A percentile compares a stretch with the other conserved stretches of the same genome.
Conservation (phyloP, 1,140 invertebrate genomes). For the Calephelis virginiensis region DNA sequence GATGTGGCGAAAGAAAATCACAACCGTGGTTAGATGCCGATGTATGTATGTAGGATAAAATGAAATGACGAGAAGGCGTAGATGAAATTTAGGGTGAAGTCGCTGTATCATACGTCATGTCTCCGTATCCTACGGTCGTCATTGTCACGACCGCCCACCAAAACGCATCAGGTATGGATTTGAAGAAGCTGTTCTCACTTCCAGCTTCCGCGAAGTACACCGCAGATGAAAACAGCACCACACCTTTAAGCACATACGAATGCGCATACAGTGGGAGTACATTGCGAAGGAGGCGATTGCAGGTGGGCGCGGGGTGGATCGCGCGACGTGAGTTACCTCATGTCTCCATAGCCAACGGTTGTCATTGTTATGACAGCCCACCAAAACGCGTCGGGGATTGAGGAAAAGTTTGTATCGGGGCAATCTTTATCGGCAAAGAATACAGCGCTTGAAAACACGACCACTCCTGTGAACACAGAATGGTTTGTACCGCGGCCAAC, state of each 20-base stretch:
- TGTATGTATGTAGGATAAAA: conserved; percentile 60
- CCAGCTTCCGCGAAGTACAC: conserved; percentile 99
- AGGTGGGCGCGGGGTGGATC: conserved; percentile 59
- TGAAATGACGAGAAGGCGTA: conserved; percentile 69
- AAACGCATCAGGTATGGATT: conserved; percentile 98
- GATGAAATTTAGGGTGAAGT: conserved; percentile 68
- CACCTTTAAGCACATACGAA: conserved; percentile 88
- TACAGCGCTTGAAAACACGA: conserved; percentile 98
- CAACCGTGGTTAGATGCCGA: conserved; percentile 63
- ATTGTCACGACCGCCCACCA: conserved; percentile 99
- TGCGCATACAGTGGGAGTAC: conserved; percentile 73
- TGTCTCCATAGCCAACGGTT: conserved; percentile 98
- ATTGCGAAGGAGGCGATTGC: conserved; percentile 61
- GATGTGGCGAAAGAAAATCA: conserved; percentile 64
- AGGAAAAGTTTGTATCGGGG: conserved; percentile 97
- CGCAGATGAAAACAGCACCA: conserved; percentile 99
- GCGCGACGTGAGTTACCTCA: conserved; percentile 86
- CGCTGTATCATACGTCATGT: conserved; percentile 96
- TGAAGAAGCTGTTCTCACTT: conserved; percentile 98
- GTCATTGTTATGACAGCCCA: conserved; percentile 97
- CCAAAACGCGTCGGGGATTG: conserved; percentile 98
- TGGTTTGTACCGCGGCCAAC: conserved; percentile 46
- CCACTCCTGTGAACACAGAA: conserved; percentile 87
- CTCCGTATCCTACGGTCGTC: conserved; percentile 99
- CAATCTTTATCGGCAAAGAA: conserved; percentile 99